Conservation (phyloP, 2,888 invertebrate species). For the Peribatodes rhomboidaria region DNA sequence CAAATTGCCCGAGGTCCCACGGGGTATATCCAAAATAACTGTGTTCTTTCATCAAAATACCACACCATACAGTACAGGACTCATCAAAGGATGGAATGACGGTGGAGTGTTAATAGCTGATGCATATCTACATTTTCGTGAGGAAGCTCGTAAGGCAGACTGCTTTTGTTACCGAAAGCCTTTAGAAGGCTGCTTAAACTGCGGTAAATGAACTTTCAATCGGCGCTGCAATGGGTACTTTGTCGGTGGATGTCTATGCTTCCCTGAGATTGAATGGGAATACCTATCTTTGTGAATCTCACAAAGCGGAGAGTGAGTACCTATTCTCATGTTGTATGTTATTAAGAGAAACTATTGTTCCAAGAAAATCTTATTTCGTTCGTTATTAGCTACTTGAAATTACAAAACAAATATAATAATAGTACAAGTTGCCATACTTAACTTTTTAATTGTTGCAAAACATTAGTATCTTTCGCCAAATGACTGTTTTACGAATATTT, state of each 20-base stretch:
- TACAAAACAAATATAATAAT: neutral
- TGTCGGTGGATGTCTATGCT: constrained; percentile 3
- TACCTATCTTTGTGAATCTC: neutral
- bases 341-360: too few relatives aligned
- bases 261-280: constrained; percentile 14
- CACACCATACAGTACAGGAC: constrained; percentile 52
- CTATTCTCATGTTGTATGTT: too few relatives aligned
- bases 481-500: too few relatives aligned
- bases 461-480: too few relatives aligned
- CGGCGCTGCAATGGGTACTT: constrained; percentile 22
- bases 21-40: constrained; percentile 62
- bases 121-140: constrained; percentile 69
- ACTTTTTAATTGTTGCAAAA: too few relatives aligned
- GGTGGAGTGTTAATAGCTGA: constrained; percentile 72
- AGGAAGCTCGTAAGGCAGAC: constrained; percentile 52
- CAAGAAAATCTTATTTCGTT: neutral
- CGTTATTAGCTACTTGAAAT: neutral
- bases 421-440: too few relatives aligned
- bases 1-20: constrained; percentile 57
- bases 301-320: neutral
- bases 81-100: constrained; percentile 63
- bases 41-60: constrained; percentile 63
- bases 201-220: constrained; percentile 50
- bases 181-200: constrained; percentile 39
- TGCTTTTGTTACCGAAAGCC: constrained; percentile 57